phyloP scores from a whole-genome alignment of 2,888 invertebrate genomes.

The Antheraea yamamai region DNA sequence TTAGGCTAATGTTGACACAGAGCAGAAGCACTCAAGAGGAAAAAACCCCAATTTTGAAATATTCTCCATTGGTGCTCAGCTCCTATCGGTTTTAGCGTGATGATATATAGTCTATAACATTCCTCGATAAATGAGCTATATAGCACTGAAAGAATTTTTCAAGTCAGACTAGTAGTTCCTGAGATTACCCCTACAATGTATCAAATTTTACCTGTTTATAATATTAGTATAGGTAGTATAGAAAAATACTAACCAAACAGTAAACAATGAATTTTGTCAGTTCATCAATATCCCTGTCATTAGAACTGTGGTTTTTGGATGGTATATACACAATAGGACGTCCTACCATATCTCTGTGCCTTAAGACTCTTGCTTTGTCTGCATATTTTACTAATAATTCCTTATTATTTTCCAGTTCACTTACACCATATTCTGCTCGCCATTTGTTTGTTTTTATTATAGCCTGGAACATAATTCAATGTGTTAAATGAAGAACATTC shows the following conservation, averaged over 20 bases:
- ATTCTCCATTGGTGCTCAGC: too few relatives aligned
- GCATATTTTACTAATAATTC: constrained; percentile 82
- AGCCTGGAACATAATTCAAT: constrained; percentile 74
- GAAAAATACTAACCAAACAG: constrained; percentile 82
- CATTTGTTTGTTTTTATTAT: constrained; percentile 91
- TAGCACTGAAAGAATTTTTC: too few relatives aligned
- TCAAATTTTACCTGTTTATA: too few relatives aligned
- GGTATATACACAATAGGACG: constrained; percentile 91
- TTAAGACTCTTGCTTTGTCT: constrained; percentile 85
- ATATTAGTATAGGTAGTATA: too few relatives aligned
- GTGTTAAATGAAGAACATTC: neutral
- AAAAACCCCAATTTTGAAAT: too few relatives aligned
- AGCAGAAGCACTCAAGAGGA: too few relatives aligned
- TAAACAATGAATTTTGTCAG: constrained; percentile 90
- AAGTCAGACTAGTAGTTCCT: too few relatives aligned
- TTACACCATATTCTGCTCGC: constrained; percentile 88
- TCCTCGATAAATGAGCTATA: too few relatives aligned
- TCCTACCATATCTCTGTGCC: constrained; percentile 87
- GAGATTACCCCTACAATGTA: too few relatives aligned
- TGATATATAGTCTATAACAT: too few relatives aligned
- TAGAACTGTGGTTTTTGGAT: constrained; percentile 88
- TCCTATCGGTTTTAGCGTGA: too few relatives aligned
- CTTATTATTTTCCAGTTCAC: constrained; percentile 78
- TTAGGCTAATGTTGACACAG: too few relatives aligned
- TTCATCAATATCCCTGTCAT: constrained; percentile 88